Evolutionary conservation across 2,888 invertebrate genomes (phyloP), one percentile per base, ranked within the genome.

Genomic region (Dichetophora obliterata): DNA sequence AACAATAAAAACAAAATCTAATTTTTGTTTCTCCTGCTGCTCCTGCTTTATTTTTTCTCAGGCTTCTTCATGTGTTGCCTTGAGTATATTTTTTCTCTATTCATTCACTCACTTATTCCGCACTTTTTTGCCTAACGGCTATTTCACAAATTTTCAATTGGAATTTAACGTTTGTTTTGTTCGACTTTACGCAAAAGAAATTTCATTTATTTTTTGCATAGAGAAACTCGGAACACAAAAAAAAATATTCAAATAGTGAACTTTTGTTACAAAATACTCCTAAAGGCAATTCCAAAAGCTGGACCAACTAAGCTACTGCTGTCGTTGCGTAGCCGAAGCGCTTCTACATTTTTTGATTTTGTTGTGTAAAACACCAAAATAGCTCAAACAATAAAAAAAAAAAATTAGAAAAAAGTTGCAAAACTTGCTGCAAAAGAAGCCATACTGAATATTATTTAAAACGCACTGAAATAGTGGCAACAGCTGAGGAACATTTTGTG

Each of bases 261-360:
- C 59, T 71, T 71, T 71, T 71, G 57, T 59, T 71, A 22, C 43
- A 22, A 59, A 69, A 59, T n/a, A 54, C 34, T 70, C 70, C 70
- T 70, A 19, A 52, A 59, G 71, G 71, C 34, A 34, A 24, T 43
- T 68, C 48, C 24, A 14, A 22, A 59, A 59, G 24, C 16, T 50
- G 48, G 19, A 31, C 16, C 31, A 61, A 27, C 22, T 24, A 61
- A 14, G 24, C 61, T 27, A 9, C 24, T 31, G 43, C 43, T 43
- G 43, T 14, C 14, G 14, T 11, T 43, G 43, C 43, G 43, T 43
- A 43, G 43, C 43, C 11, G 14, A 43, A 43, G 11, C 14, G 43
- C 43, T 43, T 11, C 43, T 43, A 43, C 14, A 11, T 43, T 43
- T 43, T 43, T 43, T 43, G 11, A 43, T 43, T 43, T 43, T 43